Conservation (phyloP, 92 coral and sea anemone genomes). For the Isaurus tuberculatus region DNA sequence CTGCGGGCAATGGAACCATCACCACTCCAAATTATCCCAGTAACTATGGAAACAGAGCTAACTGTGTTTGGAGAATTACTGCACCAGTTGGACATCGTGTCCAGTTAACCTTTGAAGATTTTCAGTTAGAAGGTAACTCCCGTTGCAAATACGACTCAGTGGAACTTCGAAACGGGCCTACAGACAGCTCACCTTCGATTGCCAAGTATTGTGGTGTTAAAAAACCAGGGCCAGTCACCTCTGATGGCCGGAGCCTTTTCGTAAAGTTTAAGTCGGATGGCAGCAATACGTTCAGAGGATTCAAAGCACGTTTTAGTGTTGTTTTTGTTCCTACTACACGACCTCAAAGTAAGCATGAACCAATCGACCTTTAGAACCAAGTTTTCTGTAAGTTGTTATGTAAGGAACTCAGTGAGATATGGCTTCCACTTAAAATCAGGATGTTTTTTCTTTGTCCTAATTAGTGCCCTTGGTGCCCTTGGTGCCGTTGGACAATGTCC, state of each 20-base stretch:
- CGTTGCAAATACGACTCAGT: background rate
- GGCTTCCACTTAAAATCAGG: no score
- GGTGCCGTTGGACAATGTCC: no score
- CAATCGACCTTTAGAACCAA: no score
- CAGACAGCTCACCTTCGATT: background rate
- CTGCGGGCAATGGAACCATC: conserved; percentile 26
- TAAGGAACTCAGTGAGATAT: no score
- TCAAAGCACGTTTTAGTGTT: conserved; percentile 2
- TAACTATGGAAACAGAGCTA: conserved; percentile 22
- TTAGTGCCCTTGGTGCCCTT: no score
- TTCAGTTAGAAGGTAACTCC: background rate
- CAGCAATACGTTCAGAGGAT: background rate
- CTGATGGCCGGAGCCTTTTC: background rate
- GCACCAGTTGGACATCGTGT: conserved; percentile 55
- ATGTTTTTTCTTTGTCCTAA: no score
- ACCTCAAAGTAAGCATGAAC: background rate
- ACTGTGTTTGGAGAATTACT: conserved; percentile 49
- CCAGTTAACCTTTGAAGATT: background rate
- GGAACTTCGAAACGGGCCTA: background rate
- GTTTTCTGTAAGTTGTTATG: no score
- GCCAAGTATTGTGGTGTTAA: conserved; percentile 17
- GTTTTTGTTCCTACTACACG: background rate
- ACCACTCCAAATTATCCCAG: conserved; percentile 52
- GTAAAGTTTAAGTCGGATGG: background rate
- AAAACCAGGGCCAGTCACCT: background rate